Evolutionary conservation across 2,797 vertebrate species (phyloP), one percentile per base, ranked within the genome.

Genomic region (Typhlichthys subterraneus): DNA sequence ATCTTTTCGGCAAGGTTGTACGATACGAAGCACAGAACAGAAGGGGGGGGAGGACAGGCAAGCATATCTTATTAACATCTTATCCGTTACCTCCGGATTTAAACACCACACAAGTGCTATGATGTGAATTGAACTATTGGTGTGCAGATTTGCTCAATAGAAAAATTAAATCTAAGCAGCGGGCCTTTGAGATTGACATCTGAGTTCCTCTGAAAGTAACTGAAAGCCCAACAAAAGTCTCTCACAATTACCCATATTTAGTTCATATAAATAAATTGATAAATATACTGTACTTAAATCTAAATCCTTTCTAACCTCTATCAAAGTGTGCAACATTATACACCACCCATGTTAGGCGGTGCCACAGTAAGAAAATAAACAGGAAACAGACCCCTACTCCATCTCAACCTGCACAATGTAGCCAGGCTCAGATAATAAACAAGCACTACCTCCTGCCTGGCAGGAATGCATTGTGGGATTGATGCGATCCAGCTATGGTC

Each of bases 341-440:
- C 88, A 81, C 86, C 86, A 88, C 86, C 68, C 76, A 67, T 73
- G 38, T 38, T 72, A 72, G 84, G 88, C 72, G 83, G 86, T 79
- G 81, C 86, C 82, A 77, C 80, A 47, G 73, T 71, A 77, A 70
- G 76, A 89, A 89, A 89, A 89, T 77, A 90, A 90, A 87, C 84
- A 86, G 79, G 81, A 83, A 80, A 72, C 61, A 0, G 63, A 80
- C 74, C 82, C 61, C 73, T 13, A 72, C 75, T 85, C 78, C 82
- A 87, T 84, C 81, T 71, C 54, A 83, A 84, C 85, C 82, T 87
- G 87, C 87, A 84, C 81, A 84, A 85, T 88, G 85, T 85, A 87
- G 79, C 81, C 77, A 74, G 78, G 83, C 86, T 90, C 81, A 56
- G 85, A 90, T 84, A 90, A 90, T 89, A 90, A 90, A 89, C 86